Base-by-base conservation (phyloP, 2,797 vertebrate genomes). In the Phalloptychus januarius region DNA sequence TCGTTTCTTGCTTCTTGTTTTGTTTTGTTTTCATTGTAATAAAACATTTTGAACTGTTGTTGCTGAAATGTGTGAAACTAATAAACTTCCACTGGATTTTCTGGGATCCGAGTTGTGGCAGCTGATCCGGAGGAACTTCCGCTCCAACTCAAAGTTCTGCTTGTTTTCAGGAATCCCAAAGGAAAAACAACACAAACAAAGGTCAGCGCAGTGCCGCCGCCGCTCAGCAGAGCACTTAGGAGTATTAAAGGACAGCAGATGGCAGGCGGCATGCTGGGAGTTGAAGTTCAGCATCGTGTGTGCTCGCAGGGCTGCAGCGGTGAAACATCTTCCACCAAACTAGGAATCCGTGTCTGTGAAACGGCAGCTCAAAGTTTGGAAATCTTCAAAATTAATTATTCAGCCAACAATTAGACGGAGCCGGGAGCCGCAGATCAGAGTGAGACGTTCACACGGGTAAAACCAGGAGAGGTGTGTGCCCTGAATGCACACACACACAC, bases 391-490 rank as follows among this genome's bases (percentile, higher is more conserved):
- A 78, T 71, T 81, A 54, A 81, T 72, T 85, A 85, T 89, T 83
- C 79, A 78, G 52, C 75, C 78, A 80, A 76, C 86, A 89, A 89
- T 87, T 84, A 85, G 84, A 54, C 77, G 8, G 71, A 88, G 81
- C 85, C 85, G 7, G 44, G 85, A 88, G 88, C 85, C 83, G 69
- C 80, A 79, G 88, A 84, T 85, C 89, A 86, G 77, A 71, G 18
- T 1, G 16, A 78, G 83, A 69, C 63, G 74, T 81, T 85, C 79
- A 80, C 83, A 82, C 7, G 2, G 61, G 52, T 54, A 33, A 76
- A 72, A 76, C 45, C 72, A 83, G 80, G 46, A 72, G 42, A 85
- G 79, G 72, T 18, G 75, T 78, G 50, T 71, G 77, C 44, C 45
- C 73, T 75, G 86, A 88, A 85, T 85, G 58, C 80, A 79, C 75